Evolutionary conservation across 2,797 vertebrate genomes (phyloP), one percentile per base, ranked within the genome.

Genomic region (Micropoecilia bifurca): DNA sequence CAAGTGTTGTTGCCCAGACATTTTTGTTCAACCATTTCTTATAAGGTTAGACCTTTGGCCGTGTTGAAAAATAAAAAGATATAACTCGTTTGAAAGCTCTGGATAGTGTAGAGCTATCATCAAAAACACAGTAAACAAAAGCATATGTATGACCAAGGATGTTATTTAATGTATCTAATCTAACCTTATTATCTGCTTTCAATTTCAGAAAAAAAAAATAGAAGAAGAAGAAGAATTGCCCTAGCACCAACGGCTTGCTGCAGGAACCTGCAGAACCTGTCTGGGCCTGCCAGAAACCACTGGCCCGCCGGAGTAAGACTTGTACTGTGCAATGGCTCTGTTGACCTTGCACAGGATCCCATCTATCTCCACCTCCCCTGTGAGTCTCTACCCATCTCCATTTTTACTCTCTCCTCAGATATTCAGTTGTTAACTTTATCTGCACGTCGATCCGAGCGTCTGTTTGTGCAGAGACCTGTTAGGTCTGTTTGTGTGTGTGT

Each of bases 341-440:
- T 85, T 96, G 85, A 96, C 95, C 39, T 87, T 96, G 80, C 96
- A 94, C 75, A 93, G 96, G 85, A 55, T 90, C 28, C 95, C 96
- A 12, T 96, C 95, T 39, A 82, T 95, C 85, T 85, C 89, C 81
- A 80, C 87, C 0, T 50, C 91, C 53, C 86, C 93, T 25, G 96
- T 96, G 88, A 96, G 96, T 95, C 80, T 75, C 80, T 75, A 77
- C 5, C 5, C 57, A 22, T 45, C 25, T 18, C 14, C 36, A 6
- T 1, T 0, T 43, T 20, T 59, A 68, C 73, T 4, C 22, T 47
- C 45, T 63, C 14, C 4, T 36, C 45, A 76, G 72, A 72, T 75
- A 61, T 28, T 7, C 36, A n/a, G 50, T 69, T 77, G 28, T 76
- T 79, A 61, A 74, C 45, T 13, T 69, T 46, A 41, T 39, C 46